Evolutionary conservation across 2,113 vertebrate species (phyloP), one percentile per base, ranked within the genome.

Genomic region (Brachyistius frenatus): DNA sequence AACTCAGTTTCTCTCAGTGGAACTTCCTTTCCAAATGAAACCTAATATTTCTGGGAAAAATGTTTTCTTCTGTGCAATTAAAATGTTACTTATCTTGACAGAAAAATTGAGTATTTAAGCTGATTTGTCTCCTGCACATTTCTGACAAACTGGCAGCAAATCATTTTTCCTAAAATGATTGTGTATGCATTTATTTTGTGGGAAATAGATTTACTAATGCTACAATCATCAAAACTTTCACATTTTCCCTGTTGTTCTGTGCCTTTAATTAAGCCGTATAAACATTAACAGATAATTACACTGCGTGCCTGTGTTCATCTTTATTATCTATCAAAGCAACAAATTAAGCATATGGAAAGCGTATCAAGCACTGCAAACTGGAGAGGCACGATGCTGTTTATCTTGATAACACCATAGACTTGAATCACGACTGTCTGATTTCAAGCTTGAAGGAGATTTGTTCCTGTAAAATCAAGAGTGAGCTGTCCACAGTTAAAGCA

Each of bases 391-490:
- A 8, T 35, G 23, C 70, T 50, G 63, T 80, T 76, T 70, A 64
- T 89, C 75, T 81, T 66, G 41, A 78, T 60, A 73, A 72, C 67
- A 81, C 64, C 39, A 63, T 3, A 63, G 56, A 77, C 61, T 64
- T 53, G 23, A 75, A 60, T 73, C 79, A 78, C 56, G 60, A 73
- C 81, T 65, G 63, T 65, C 56, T 80, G 14, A 68, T 71, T 83
- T 61, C 10, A 6, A 69, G 54, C 78, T 46, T 63, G 70, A 62
- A 86, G 57, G 35, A 80, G 66, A 73, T 83, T 83, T 79, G 57
- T 79, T 84, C 64, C 76, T 77, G 78, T 80, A 80, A 87, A 84
- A 69, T 86, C 62, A 66, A 68, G 73, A 69, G 35, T 66, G 69
- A 82, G 62, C 76, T 69, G 81, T 81, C 79, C 76, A 78, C 69